Evolutionary conservation across 53 echinoderm and acorn worm genomes (phyloP), one percentile per base, ranked within the genome.

Genomic region (Luidia sarsii): DNA sequence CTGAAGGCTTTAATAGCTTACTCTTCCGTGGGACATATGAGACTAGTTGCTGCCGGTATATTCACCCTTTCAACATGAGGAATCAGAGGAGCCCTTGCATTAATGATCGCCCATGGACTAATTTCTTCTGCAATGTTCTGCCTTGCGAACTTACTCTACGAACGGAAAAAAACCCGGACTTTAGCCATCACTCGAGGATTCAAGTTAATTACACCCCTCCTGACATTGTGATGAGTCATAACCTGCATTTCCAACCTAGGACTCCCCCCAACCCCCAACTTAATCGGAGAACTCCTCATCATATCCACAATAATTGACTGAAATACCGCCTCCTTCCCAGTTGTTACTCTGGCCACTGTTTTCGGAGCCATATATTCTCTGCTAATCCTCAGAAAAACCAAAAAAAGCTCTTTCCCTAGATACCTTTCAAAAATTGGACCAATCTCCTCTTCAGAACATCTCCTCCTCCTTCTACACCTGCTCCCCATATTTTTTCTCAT

Each of bases 1-100:
- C 33, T 88, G 22, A 88, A 88, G 88, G 82, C 88, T 21, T 33
- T 88, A 48, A 88, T 88, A 14, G 88, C 88, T 28, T 88, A 88
- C 22, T 88, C 88, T 0, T 88, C 88, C 14, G 83, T 88, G 0
- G 88, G 88, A 1, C 88, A 88, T 34, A 88, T 88, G 88, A 88
- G 88, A 21, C 48, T 88, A 46, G 88, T 88, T 3, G 88, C 88
- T 0, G 64, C 82, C 7, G 88, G 83, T 15, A 35, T 83, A 1
- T 75, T 88, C 20, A 23, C 80, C 0, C 23, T 57, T 0, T 64
- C 80, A 0, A 10, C 6, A 2, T 85, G 84, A 55, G 69, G 70
- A 53, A 39, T 80, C 33, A 89, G 80, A 85, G 89, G 89, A 2
- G 80, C 89, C 2, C 89, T 45, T 13, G 45, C 67, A 5, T 15